Conservation (phyloP, 2,797 vertebrate species). For the Pitangus sulphuratus region DNA sequence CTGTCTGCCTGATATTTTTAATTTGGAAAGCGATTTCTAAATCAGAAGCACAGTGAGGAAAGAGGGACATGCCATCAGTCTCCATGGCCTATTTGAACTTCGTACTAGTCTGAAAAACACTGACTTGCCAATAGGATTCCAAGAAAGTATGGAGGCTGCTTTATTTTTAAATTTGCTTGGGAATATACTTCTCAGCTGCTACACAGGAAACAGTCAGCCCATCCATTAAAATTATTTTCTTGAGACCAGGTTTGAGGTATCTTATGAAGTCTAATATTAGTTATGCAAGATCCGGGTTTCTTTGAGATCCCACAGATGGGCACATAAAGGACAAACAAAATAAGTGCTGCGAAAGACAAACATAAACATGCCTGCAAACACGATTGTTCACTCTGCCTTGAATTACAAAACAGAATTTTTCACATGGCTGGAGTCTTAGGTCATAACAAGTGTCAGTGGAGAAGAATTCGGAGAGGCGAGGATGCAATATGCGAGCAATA, state of each 20-base stretch:
- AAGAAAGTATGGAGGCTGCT: constrained; percentile 13
- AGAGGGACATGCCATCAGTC: background rate
- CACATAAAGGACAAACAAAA: constrained; percentile 49
- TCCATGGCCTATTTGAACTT: constrained; percentile 47
- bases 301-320: constrained; percentile 42
- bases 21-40: constrained; percentile 21
- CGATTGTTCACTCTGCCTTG: constrained; percentile 43
- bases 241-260: background rate
- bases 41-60: background rate
- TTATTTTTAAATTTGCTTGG: constrained; percentile 36
- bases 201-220: background rate
- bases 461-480: constrained; percentile 59
- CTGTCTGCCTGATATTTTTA: background rate
- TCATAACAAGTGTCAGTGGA: constrained; percentile 66
- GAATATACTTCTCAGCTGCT: constrained; percentile 41
- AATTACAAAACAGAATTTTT: constrained; percentile 70
- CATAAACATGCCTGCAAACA: constrained; percentile 64
- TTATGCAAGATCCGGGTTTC: constrained; percentile 41
- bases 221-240: constrained; percentile 1
- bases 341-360: constrained; percentile 57
- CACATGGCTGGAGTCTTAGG: constrained; percentile 60
- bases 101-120: background rate
- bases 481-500: constrained; percentile 58
- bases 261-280: background rate
- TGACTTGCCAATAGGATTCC: constrained; percentile 13